Evolutionary conservation across 2,888 invertebrate genomes (phyloP).

Genomic region (Trachelus tabidus): DNA sequence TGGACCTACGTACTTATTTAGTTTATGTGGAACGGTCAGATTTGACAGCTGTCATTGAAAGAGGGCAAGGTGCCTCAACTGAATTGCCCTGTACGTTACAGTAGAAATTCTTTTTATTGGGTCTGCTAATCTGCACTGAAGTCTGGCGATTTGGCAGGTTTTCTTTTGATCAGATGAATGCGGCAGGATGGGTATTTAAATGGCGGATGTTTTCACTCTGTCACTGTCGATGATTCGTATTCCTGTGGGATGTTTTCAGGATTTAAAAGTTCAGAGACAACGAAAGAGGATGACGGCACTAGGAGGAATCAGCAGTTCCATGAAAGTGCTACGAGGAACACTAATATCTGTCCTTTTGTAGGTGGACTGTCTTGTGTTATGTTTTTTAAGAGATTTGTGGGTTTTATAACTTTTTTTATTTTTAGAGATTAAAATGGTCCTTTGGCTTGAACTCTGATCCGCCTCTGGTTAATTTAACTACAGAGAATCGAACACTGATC

Average conservation of each 20-base stretch:
- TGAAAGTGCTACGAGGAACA: neutral
- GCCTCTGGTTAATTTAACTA: constrained; percentile 73
- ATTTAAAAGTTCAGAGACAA: neutral
- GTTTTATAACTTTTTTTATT: constrained; percentile 11
- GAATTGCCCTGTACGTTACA: neutral
- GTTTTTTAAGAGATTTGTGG: neutral
- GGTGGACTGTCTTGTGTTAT: neutral
- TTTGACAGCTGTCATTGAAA: neutral
- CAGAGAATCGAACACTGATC: constrained; percentile 66
- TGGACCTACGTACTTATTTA: neutral
- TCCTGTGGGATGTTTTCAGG: neutral
- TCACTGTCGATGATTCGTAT: neutral
- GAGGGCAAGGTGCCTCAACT: neutral
- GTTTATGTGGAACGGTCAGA: neutral
- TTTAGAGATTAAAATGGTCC: constrained; percentile 73
- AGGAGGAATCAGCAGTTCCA: neutral
- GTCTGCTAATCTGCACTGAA: neutral
- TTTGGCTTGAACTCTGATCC: constrained; percentile 73
- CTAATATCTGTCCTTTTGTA: constrained; percentile 5
- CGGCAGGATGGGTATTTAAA: neutral
- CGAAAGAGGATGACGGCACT: neutral
- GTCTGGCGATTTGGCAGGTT: neutral
- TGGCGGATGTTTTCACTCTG: neutral
- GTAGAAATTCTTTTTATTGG: neutral
- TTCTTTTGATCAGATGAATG: neutral